Conservation (phyloP, 2,888 invertebrate genomes). For the Paralinhomoeus sp. region DNA sequence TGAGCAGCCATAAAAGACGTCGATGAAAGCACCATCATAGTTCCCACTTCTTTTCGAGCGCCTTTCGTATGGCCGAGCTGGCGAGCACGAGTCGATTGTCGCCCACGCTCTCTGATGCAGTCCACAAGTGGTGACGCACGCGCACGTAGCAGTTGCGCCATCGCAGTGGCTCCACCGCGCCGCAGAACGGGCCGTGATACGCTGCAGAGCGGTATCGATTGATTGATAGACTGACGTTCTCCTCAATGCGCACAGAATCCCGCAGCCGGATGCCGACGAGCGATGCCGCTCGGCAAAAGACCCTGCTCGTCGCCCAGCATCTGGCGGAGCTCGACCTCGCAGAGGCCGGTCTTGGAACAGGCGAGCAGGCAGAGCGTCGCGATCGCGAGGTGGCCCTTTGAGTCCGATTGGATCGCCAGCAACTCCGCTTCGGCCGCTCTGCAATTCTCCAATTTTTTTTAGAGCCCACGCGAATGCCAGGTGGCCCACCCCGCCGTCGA, state of each 20-base stretch:
- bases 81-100: not conserved
- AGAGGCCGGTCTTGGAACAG: not conserved
- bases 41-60: not conserved
- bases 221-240: not conserved
- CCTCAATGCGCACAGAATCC: not conserved
- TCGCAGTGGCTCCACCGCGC: not conserved
- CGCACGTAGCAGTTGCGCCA: not conserved
- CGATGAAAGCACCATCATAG: not conserved
- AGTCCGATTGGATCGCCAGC: not conserved
- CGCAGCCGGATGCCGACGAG: not conserved
- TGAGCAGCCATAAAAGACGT: not conserved
- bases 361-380: not conserved
- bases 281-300: not conserved
- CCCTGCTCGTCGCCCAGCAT: not conserved
- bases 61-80: not conserved
- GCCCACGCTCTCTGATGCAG: too few species aligned
- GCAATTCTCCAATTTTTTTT: not conserved
- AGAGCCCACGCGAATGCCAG: too few species aligned
- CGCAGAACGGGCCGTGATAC: not conserved
- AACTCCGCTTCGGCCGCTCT: not conserved
- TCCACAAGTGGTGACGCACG: constrained; percentile 1
- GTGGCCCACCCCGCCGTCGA: not conserved
- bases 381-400: not conserved
- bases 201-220: not conserved
- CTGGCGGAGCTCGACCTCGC: constrained; percentile 1